Conservation (phyloP, 2,113 vertebrate species). For the Thalassoma bifasciatum region DNA sequence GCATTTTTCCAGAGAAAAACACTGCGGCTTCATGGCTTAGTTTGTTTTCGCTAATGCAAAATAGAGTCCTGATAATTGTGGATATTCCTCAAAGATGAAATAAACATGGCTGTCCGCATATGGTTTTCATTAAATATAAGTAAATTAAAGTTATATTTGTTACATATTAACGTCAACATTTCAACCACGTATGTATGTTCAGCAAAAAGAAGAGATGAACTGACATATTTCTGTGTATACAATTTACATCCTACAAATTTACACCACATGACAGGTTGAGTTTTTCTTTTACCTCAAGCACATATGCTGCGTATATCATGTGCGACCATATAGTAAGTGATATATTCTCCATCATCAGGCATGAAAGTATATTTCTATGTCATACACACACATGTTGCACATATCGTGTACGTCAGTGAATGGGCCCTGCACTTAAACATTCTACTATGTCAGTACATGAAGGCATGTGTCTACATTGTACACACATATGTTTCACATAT, state of each 20-base stretch:
- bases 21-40: constrained; percentile 33
- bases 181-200: constrained; percentile 1
- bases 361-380: constrained; percentile 60
- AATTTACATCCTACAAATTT: constrained; percentile 46
- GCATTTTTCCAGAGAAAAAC: constrained; percentile 64
- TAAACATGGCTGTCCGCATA: not conserved
- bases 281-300: constrained; percentile 47
- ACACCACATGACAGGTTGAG: constrained; percentile 40
- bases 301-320: constrained; percentile 64
- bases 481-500: constrained; percentile 76
- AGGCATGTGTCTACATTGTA: constrained; percentile 69
- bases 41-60: constrained; percentile 38
- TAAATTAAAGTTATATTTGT: not conserved
- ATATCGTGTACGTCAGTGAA: constrained; percentile 57
- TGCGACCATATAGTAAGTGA: constrained; percentile 48
- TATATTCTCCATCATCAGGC: constrained; percentile 56
- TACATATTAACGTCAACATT: constrained; percentile 5
- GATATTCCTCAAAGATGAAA: not conserved
- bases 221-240: constrained; percentile 21
- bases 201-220: constrained; percentile 3
- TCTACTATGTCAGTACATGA: constrained; percentile 69
- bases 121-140: not conserved
- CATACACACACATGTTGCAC: constrained; percentile 69
- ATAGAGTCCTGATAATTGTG: constrained; percentile 12
- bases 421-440: constrained; percentile 60